Evolutionary conservation across 2,113 vertebrate genomes (phyloP), one percentile per base, ranked within the genome.

Genomic region (Pomatostomus ruficeps): DNA sequence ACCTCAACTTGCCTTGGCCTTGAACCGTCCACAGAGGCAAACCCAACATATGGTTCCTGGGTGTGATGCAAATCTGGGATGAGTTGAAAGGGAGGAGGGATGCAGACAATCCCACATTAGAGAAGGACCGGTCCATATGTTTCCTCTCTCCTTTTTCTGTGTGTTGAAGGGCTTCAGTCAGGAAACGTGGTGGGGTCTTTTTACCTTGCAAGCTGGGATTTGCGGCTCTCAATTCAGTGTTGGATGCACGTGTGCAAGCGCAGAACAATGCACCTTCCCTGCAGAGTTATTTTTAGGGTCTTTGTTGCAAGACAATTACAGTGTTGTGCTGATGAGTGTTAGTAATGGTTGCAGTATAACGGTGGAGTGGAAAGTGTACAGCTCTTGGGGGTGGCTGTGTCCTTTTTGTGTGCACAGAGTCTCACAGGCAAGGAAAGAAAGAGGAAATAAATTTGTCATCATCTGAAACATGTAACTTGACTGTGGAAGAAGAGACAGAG

Each of bases 101-200:
- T 93, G 79, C 63, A 93, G 93, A 93, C 90, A 94, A 95, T 67
- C 95, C 91, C 88, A 93, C 90, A 85, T 93, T 83, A 93, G 93
- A 92, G 88, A 95, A 67, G 67, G 78, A 29, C 45, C 31, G 8
- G 31, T 57, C 95, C 95, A 85, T 95, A 81, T 97, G 96, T 95
- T 96, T 96, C 94, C 95, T 90, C 85, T 93, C 85, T 80, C 63
- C 57, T 74, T 79, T 79, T 84, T 77, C 82, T 75, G 16, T 15
- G 9, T 36, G 55, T n/a, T 57, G 4, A 83, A 90, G 52, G 78
- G 72, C 72, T 74, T 61, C 16, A 42, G 48, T n/a, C 94, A 97
- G 95, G 94, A 97, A 97, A 74, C 6, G 3, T 16, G 51, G 14
- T 25, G 72, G 19, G 54, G 36, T 65, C 85, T 77, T 76, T 86